phyloP scores from a whole-genome alignment of 2,113 vertebrate genomes.

The Triplophysa rosa region DNA sequence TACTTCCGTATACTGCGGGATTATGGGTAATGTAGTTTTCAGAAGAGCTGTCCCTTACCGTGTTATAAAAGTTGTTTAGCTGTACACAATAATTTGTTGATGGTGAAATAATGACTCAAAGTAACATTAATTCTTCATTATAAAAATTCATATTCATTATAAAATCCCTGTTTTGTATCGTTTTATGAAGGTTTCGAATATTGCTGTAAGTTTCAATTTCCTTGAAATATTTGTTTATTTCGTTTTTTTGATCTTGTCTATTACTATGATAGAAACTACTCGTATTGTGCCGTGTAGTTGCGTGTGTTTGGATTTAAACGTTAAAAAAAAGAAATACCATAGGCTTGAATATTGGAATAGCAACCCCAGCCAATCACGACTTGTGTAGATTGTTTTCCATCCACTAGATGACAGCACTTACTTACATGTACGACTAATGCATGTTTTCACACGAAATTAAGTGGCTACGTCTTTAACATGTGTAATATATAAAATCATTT shows the following conservation, averaged over 20 bases:
- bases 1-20: slow-evolving; percentile 31
- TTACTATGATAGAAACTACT: too few relatives aligned
- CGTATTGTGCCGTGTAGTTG: not conserved
- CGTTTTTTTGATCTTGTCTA: too few relatives aligned
- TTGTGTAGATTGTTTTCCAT: not conserved
- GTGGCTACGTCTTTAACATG: too few relatives aligned
- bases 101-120: not conserved
- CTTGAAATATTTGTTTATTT: too few relatives aligned
- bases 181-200: not conserved
- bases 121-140: not conserved
- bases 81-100: too few relatives aligned
- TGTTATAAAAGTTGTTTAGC: not conserved
- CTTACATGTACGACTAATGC: too few relatives aligned
- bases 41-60: too few relatives aligned
- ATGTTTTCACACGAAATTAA: too few relatives aligned
- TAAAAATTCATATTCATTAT: not conserved
- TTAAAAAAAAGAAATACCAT: not conserved
- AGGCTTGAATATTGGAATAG: not conserved
- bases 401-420: slow-evolving; percentile 23
- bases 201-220: too few relatives aligned
- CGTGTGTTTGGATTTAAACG: slow-evolving; percentile 6
- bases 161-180: not conserved
- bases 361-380: not conserved
- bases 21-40: slow-evolving; percentile 44
- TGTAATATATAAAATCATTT: too few relatives aligned